Evolutionary conservation across 37 sponge, comb jelly and placozoan genomes (phyloP).

Genomic region (Spongilla lacustris): DNA sequence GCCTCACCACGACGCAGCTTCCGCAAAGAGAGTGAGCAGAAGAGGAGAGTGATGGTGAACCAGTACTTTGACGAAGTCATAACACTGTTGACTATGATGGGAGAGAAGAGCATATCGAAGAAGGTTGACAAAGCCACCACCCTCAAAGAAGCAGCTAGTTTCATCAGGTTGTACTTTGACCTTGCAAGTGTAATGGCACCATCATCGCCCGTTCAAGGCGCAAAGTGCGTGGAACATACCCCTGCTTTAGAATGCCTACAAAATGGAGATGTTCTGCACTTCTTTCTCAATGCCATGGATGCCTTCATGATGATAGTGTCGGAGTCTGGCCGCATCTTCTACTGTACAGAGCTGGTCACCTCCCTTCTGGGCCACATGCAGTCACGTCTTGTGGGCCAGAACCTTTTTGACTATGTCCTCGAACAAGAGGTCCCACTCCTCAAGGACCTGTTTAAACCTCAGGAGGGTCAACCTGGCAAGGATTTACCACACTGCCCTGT

Average conservation of each 20-base stretch:
- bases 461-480: neutral
- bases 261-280: constrained; percentile 16
- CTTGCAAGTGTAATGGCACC: constrained; percentile 24
- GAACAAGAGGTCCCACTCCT: constrained; percentile 17
- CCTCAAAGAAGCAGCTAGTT: constrained; percentile 39
- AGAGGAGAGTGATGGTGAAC: constrained; percentile 60
- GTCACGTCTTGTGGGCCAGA: constrained; percentile 48
- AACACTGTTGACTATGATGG: constrained; percentile 49
- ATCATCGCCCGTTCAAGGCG: constrained; percentile 26
- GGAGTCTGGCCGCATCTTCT: constrained; percentile 59
- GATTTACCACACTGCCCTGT: neutral
- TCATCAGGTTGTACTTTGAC: constrained; percentile 52
- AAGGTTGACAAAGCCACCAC: constrained; percentile 74
- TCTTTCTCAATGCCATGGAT: constrained; percentile 40
- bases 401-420: constrained; percentile 38
- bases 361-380: constrained; percentile 60
- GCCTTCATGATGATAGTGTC: constrained; percentile 60
- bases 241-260: neutral
- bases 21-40: constrained; percentile 70
- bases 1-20: constrained; percentile 27
- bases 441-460: constrained; percentile 2
- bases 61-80: constrained; percentile 71
- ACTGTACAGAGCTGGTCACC: constrained; percentile 46
- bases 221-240: neutral
- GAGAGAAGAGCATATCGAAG: constrained; percentile 29